A percentile compares a stretch with the other conserved stretches of the same genome.
These are phyloP conservation scores for Nebria salina DNA, from an alignment of 2,888 invertebrate genomes.

Conservation along the genomic window DNA sequence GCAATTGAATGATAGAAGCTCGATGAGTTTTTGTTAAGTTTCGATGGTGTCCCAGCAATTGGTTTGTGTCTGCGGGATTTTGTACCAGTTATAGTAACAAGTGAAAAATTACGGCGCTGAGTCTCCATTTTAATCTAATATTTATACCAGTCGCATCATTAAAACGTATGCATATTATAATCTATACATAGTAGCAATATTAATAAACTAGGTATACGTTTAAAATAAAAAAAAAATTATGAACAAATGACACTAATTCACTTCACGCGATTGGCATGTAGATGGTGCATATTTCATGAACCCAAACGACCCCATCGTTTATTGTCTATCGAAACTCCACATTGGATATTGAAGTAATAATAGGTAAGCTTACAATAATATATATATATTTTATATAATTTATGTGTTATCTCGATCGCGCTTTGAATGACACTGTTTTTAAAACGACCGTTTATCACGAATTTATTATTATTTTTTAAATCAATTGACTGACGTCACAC, in stretches of 20 bases:
- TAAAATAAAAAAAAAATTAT: neutral
- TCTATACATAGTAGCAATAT: no score
- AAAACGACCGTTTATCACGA: neutral
- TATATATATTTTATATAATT: neutral
- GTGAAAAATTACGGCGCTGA: neutral
- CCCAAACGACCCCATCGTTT: no score
- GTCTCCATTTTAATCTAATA: neutral
- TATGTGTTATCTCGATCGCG: neutral
- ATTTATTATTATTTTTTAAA: neutral
- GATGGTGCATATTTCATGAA: no score
- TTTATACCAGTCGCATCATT: no score
- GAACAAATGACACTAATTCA: neutral
- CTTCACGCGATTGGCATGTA: neutral
- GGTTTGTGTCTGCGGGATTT: neutral
- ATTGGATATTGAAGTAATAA: neutral
- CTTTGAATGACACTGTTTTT: neutral
- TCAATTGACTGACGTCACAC: neutral
- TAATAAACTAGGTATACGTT: neutral
- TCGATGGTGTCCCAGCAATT: neutral
- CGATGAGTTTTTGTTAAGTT: neutral
- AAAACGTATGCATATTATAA: no score
- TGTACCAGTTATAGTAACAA: neutral
- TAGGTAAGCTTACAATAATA: neutral
- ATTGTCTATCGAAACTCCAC: no score
- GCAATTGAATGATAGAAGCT: slow-evolving; percentile 53